Evolutionary conservation across 2,797 vertebrate species (phyloP).

Genomic region (Sebastes hopkinsi): DNA sequence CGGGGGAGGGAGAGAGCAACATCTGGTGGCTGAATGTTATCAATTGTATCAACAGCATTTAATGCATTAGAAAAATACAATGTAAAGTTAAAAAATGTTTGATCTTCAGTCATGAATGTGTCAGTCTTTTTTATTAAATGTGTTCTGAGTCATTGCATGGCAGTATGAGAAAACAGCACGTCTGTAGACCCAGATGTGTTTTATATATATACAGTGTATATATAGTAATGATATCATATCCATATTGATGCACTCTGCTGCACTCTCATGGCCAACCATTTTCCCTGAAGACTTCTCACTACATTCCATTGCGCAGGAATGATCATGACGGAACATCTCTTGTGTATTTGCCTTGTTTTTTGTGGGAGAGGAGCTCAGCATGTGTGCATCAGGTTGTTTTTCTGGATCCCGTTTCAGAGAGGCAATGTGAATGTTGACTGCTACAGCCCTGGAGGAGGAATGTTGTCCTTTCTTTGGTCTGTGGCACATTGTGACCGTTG

Average conservation of each 20-base stretch:
- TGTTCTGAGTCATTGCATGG: constrained; percentile 7
- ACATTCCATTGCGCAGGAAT: constrained; percentile 22
- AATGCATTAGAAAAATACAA: not conserved
- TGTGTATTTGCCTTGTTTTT: not conserved
- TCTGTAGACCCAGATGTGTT: constrained; percentile 3
- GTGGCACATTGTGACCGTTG: constrained; percentile 47
- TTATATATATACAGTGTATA: not conserved
- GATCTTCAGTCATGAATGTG: not conserved
- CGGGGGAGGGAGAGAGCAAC: no score
- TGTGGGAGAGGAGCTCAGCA: constrained; percentile 13
- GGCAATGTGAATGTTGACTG: constrained; percentile 20
- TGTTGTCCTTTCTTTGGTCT: constrained; percentile 62
- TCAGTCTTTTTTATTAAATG: not conserved
- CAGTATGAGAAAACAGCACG: constrained; percentile 9
- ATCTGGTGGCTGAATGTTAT: no score
- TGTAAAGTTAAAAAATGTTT: not conserved
- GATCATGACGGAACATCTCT: constrained; percentile 14
- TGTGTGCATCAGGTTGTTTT: constrained; percentile 48
- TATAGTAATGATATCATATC: constrained; percentile 19
- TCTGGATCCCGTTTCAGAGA: constrained; percentile 24
- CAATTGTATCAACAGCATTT: no score
- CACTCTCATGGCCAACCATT: constrained; percentile 1
- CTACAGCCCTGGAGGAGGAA: constrained; percentile 51
- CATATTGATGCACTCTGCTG: constrained; percentile 27
- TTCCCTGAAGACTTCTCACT: constrained; percentile 6